Conservation (phyloP, 2,888 invertebrate genomes). For the Drosophila maculinotata region DNA sequence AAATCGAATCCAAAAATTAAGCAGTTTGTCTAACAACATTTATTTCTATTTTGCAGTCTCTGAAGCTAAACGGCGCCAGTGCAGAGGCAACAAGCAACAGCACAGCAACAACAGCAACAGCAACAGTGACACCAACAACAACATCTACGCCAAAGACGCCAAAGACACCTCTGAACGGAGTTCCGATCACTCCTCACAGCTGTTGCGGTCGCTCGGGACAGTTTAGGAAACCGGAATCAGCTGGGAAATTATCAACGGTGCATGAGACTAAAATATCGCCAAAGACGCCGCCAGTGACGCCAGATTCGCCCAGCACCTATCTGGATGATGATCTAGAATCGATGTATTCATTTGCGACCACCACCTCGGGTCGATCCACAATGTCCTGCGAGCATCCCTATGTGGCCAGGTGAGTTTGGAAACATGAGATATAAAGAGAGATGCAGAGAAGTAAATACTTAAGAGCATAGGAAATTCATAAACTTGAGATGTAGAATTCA, state of each 20-base stretch:
- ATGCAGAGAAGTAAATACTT: no score
- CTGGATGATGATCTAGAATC: slow-evolving; percentile 91
- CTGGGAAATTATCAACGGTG: slow-evolving; percentile 71
- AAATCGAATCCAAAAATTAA: no score
- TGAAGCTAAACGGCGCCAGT: slow-evolving; percentile 83
- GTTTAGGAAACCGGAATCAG: slow-evolving; percentile 5
- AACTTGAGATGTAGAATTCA: no score
- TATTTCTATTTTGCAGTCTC: slow-evolving; percentile 77
- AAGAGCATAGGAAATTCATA: no score
- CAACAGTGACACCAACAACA: slow-evolving; percentile 45
- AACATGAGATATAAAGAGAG: background rate
- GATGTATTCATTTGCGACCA: slow-evolving; percentile 91
- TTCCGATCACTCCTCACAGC: slow-evolving; percentile 24
- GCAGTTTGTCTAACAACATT: slow-evolving; percentile 21
- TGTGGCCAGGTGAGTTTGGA: slow-evolving; percentile 87
- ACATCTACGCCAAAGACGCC: slow-evolving; percentile 82
- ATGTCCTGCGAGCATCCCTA: slow-evolving; percentile 91
- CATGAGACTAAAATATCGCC: slow-evolving; percentile 84
- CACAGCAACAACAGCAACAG: slow-evolving; percentile 47
- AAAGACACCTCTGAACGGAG: slow-evolving; percentile 84
- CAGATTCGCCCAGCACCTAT: slow-evolving; percentile 86
- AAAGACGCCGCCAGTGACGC: slow-evolving; percentile 88
- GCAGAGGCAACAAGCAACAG: slow-evolving; percentile 57
- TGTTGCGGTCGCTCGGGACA: slow-evolving; percentile 49
- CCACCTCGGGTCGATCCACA: slow-evolving; percentile 90